Evolutionary conservation across 2,113 vertebrate species (phyloP).

Genomic region (Equus przewalskii): DNA sequence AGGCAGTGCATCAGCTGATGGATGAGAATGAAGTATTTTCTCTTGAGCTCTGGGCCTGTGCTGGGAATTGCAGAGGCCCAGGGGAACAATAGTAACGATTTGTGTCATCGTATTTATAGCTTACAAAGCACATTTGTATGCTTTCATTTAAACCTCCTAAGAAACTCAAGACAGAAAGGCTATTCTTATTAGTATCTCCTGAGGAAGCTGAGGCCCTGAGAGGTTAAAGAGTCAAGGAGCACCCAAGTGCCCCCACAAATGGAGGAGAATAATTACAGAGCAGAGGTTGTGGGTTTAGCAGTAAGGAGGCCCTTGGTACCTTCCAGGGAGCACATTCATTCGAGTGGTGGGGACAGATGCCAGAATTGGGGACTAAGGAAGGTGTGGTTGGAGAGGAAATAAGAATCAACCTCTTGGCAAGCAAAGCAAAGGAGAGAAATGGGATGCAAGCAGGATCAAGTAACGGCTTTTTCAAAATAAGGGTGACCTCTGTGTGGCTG

Average conservation of each 20-base stretch:
- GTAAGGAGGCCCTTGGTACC: background rate
- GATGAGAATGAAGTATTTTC: background rate
- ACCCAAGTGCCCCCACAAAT: background rate
- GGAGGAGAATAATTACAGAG: background rate
- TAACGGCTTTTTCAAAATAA: constrained; percentile 38
- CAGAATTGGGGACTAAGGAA: background rate
- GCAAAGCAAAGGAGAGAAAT: constrained; percentile 30
- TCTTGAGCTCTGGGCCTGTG: background rate
- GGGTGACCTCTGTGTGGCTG: background rate
- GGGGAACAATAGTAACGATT: background rate
- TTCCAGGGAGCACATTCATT: background rate
- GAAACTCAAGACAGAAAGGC: background rate
- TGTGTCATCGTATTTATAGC: background rate
- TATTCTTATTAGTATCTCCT: background rate
- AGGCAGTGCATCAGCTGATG: background rate
- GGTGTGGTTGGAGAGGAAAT: background rate
- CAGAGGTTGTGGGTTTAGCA: background rate
- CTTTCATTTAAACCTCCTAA: background rate
- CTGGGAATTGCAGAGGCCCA: background rate
- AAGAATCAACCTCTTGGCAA: background rate
- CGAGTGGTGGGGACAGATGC: background rate
- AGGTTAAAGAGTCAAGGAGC: background rate
- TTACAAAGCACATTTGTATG: background rate
- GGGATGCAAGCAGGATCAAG: background rate
- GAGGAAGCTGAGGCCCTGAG: background rate